Base-by-base conservation (phyloP, 1,140 invertebrate species). In the Hormaphis cornu region DNA sequence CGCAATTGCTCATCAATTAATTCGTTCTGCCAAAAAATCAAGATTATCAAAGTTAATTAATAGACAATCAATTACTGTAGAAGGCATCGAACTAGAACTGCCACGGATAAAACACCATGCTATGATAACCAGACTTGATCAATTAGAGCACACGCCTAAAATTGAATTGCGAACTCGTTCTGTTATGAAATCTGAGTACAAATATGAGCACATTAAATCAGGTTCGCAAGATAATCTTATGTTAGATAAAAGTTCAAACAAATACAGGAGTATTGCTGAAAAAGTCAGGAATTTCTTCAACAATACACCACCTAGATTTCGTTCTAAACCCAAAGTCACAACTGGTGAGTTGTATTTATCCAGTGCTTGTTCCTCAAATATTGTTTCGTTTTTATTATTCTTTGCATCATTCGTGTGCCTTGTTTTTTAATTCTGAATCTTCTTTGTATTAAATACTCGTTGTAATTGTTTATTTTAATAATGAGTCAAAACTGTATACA, bases 181-280 rank as follows among this genome's bases (percentile, higher is more conserved):
- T 22, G 44, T 66, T 22, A 22, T 66, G 14, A 66, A 66, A 66
- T 50, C 61, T 5, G 61, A 50, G 12, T 66, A 66, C 44, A 66
- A 66, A 50, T 66, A 66, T 66, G 61, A 66, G 50, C 42, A 46
- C 42, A 46, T 66, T 22, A 48, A 66, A 66, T 48, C 61, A 66
- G 61, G 61, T 66, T 66, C 44, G 61, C 61, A 66, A 66, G 61
- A 66, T 22, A 66, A 18, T 46, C 24, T 66, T 66, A 66, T 33
- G 8, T 50, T 66, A 66, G 18, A 35, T 66, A 66, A 66, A 66
- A 66, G 61, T 66, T 22, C 61, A 37, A 66, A 33, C 20, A 66
- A 66, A 66, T 66, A 50, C 28, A 66, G 48, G 61, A 66, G 61
- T 66, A 66, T 66, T 22, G 61, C 61, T 66, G 61, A 66, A 50